These are phyloP conservation scores for Stegodyphus dumicola DNA, from an alignment of 1,140 invertebrate genomes.

Conservation along the genomic window DNA sequence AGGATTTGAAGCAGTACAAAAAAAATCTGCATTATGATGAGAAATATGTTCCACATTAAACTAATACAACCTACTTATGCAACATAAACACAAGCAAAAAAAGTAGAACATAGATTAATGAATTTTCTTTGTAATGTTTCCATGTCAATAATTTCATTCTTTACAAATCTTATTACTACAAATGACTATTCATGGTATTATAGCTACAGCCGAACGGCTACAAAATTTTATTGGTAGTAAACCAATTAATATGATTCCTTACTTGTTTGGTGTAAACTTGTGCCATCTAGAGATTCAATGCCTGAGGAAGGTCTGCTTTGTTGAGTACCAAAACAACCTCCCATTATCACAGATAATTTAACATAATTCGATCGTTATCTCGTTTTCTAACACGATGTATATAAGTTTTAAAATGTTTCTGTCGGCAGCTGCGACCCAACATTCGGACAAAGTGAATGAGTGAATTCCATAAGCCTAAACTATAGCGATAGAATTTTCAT, in stretches of 20 bases:
- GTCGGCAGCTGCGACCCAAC: slow-evolving; percentile 12
- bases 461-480: not conserved
- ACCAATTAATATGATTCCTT: not conserved
- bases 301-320: slow-evolving; percentile 67
- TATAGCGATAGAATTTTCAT: not conserved
- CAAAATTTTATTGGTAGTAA: not conserved
- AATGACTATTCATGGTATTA: no score
- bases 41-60: no score
- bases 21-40: no score
- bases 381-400: slow-evolving; percentile 17
- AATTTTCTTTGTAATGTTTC: no score
- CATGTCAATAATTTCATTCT: no score
- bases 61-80: no score
- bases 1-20: no score
- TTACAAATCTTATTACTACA: no score
- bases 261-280: slow-evolving; percentile 61
- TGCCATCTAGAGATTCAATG: slow-evolving; percentile 67
- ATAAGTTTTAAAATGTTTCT: slow-evolving; percentile 26
- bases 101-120: no score
- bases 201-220: no score
- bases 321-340: slow-evolving; percentile 69
- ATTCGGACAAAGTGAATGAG: slow-evolving; percentile 13
- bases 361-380: slow-evolving; percentile 32
- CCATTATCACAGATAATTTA: slow-evolving; percentile 65
- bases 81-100: no score